phyloP scores from a whole-genome alignment of 2,113 vertebrate species.

The Genyomyrus donnyi region DNA sequence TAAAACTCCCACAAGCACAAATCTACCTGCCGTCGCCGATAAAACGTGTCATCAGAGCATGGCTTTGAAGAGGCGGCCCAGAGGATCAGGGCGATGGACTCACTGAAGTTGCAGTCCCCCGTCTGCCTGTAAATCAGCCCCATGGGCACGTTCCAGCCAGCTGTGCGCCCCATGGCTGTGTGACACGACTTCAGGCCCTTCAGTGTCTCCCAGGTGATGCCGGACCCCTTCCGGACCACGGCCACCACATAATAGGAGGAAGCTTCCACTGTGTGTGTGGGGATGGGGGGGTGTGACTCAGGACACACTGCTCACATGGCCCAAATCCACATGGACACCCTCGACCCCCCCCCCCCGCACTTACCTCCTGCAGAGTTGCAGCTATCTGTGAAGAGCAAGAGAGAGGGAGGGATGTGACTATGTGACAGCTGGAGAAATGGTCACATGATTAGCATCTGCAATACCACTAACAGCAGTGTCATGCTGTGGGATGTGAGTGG shows the following conservation, averaged over 20 bases:
- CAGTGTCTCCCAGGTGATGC: constrained; percentile 64
- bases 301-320: background rate
- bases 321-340: rapidly evolving
- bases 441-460: background rate
- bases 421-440: background rate
- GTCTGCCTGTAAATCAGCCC: constrained; percentile 55
- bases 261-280: background rate
- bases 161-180: constrained; percentile 65
- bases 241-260: constrained; percentile 71
- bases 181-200: constrained; percentile 76
- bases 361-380: background rate
- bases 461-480: background rate
- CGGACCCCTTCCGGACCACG: constrained; percentile 60
- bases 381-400: constrained; percentile 34
- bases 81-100: constrained; percentile 35
- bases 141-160: constrained; percentile 83
- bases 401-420: background rate
- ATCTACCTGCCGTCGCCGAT: background rate
- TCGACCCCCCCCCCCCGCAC: background rate
- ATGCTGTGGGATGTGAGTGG: background rate
- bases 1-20: background rate
- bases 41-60: background rate
- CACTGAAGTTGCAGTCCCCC: constrained; percentile 63
- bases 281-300: background rate
- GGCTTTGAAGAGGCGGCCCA: background rate